Base-by-base conservation (phyloP, 2,888 invertebrate genomes). In the Aproaerema taeniolella region DNA sequence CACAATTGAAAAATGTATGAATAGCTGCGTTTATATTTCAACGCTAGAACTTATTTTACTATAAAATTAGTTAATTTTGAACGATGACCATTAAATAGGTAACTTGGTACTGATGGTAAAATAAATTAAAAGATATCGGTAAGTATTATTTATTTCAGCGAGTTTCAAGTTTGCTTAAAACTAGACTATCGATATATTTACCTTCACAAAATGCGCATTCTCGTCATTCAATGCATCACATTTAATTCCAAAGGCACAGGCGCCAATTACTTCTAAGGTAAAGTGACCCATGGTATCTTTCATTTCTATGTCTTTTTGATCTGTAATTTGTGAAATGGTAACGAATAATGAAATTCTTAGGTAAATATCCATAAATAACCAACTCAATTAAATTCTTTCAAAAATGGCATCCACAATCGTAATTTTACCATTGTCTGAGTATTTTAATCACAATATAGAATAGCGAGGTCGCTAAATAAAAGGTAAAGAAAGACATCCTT, bases 191-290 rank as follows among this genome's bases (percentile, higher is more conserved):
- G n/a, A n/a, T 2, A 20, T 9, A 11, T 32, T 37, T 63, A 87
- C 88, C 70, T 82, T 79, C 5, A 86, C 62, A 57, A 89, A 88
- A 49, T 87, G 74, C 1, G 88, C 76, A 49, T 88, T 79, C 47
- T 76, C 76, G 46, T 81, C 76, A 33, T 67, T 75, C n/a, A 88
- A 58, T 5, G 87, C 82, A 47, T 88, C 80, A 44, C 83, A 80
- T 53, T 87, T 82, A 9, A 89, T 82, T 1, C 88, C 89, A 68
- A 89, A 89, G 11, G 88, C 89, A 62, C 88, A 88, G 11, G 83
- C 80, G n/a, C 88, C 88, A 39, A 89, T 89, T 1, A 88, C 85
- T 61, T 89, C 88, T 38, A 89, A 52, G 1, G 89, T 88, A 41
- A 80, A 88, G 51, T 88, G 83, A 0, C 88, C 88, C 61, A 88